Base-by-base conservation (phyloP, 2,888 invertebrate genomes). In the Diachrysia chrysitis region DNA sequence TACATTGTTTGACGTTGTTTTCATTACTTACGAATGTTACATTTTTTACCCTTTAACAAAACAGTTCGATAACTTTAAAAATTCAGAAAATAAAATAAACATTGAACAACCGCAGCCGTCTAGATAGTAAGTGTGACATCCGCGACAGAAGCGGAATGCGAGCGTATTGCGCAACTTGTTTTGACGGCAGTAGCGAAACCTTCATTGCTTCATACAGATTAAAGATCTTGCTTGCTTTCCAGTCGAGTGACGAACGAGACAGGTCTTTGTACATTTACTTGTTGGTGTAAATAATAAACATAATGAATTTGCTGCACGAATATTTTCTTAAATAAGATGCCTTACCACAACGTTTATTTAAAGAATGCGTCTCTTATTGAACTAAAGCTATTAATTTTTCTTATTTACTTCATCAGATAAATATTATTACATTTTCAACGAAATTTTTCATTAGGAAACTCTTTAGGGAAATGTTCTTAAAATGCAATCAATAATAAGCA, bases 141-240 rank as follows among this genome's bases (percentile, higher is more conserved):
- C 81, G 84, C 78, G 69, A 76, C 73, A 79, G 72, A 79, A 73
- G 79, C 72, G 90, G 91, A 92, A 93, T 91, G 91, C 89, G 89
- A 90, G 87, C 87, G 83, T 75, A 88, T 93, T 94, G 89, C 91
- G 89, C 89, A 92, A 92, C 86, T 79, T 92, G 91, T 92, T 92
- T 90, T 92, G 91, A 91, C 90, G 90, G 86, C 75, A 29, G 69
- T 85, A 76, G 73, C 79, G 84, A 81, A 84, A 83, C 83, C 85
- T 87, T 85, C 85, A 85, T 87, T 89, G 86, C 88, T 83, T 84
- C 85, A 83, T 83, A 81, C 78, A 79, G 77, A 82, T 76, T 86
- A 80, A 80, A 80, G 79, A 76, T 78, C 76, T 73, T 76, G 76
- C 81, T 81, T 79, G 79, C 76, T 77, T 81, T 76, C 75, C 71